These are phyloP conservation scores for Incurvaria masculella DNA, from an alignment of 2,888 invertebrate genomes.

Conservation along the genomic window DNA sequence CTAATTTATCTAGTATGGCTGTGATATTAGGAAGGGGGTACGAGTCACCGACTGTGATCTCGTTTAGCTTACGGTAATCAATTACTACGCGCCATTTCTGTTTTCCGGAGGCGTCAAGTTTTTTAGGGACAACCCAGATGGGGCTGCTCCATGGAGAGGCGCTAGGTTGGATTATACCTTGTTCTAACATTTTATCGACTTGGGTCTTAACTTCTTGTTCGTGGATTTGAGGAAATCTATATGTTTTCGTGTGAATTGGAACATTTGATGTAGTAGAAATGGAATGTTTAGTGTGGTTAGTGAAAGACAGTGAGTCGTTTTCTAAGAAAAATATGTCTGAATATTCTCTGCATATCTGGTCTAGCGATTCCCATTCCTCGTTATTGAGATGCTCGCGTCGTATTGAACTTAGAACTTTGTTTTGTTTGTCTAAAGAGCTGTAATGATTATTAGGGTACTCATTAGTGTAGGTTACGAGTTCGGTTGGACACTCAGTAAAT, in stretches of 20 bases:
- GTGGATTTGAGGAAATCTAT: slow-evolving; percentile 21
- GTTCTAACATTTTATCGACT: slow-evolving; percentile 17
- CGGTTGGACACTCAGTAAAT: too few species aligned
- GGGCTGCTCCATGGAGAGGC: slow-evolving; percentile 16
- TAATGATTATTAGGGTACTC: too few species aligned
- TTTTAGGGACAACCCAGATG: slow-evolving; percentile 14
- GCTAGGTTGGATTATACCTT: slow-evolving; percentile 18
- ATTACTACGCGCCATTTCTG: slow-evolving; percentile 10
- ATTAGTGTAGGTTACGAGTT: too few species aligned
- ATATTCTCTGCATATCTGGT: neutral
- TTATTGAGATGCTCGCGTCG: neutral
- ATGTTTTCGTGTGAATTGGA: slow-evolving; percentile 21
- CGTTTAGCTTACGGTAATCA: slow-evolving; percentile 13
- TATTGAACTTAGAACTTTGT: neutral
- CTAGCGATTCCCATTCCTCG: neutral
- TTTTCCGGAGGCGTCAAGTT: slow-evolving; percentile 9
- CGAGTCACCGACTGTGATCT: slow-evolving; percentile 14
- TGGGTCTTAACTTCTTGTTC: slow-evolving; percentile 20
- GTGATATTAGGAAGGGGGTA: slow-evolving; percentile 16
- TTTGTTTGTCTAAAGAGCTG: neutral
- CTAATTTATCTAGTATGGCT: slow-evolving; percentile 16
- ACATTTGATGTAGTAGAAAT: slow-evolving; percentile 19
- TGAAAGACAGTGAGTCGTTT: slow-evolving; percentile 17
- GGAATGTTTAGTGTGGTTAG: slow-evolving; percentile 18
- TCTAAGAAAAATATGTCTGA: slow-evolving; percentile 6